Evolutionary conservation across 1,140 invertebrate genomes (phyloP), one percentile per base, ranked within the genome.

Genomic region (Drosophila setifemur): DNA sequence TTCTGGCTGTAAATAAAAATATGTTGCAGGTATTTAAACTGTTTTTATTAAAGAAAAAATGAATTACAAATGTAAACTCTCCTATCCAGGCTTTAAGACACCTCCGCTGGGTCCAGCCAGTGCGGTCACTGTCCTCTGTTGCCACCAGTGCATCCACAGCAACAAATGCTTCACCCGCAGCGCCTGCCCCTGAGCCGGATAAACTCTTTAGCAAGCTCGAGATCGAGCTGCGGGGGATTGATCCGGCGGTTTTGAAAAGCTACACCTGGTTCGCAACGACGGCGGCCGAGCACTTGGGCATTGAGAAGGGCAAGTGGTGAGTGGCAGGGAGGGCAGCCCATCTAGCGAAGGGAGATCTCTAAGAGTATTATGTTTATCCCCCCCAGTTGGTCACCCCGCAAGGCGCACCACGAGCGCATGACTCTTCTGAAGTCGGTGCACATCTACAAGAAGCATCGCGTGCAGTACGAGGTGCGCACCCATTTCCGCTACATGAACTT

Each of bases 391-490:
- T 92, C 93, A 14, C 93, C 94, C 16, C 91, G 91, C 12, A 96
- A 96, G 92, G 91, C 95, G 23, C 91, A 93, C 58, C 94, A 96
- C 78, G 93, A 96, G 68, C 92, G 96, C 43, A 93, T 93, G 69
- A 97, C 96, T 2, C 79, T 99, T 4, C 91, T 99, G 1, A 96
- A 96, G 91, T 97, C 96, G 37, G 95, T 96, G 39, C 96, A 97
- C 89, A 95, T 98, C 74, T 95, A 97, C 83, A 99, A 98, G 90
- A 99, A 98, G 73, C 97, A 98, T 90, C 93, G 95, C 88, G 97
- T 98, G 0, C 98, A 99, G 78, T 99, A 99, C 92, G 98, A 99
- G 93, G 93, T 95, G 3, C 93, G 98, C 82, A 99, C 98, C 7
- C 97, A 99, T 91, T 98, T 95, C 90, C 93, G 94, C 55, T 95